Base-by-base conservation (phyloP, 2,797 vertebrate genomes). In the Salarias fasciatus region DNA sequence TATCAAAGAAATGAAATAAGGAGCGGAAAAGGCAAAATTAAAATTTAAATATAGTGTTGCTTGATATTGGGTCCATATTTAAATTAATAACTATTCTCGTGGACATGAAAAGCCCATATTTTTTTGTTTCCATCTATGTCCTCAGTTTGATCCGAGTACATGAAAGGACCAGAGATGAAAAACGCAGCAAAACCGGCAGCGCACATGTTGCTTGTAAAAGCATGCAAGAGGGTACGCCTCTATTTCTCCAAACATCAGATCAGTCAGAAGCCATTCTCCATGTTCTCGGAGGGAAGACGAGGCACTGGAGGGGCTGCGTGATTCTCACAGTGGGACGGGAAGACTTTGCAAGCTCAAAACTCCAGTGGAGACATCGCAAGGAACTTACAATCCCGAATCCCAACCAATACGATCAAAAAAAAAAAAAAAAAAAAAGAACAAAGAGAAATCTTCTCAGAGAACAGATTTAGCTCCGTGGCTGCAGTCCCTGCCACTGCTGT, bases 391-490 rank as follows among this genome's bases (percentile, higher is more conserved):
- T 54, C 63, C 63, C 51, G 41, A 61, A 55, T 78, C 58, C 54
- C 45, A 77, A 53, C 63, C 75, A 70, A 70, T 75, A 85, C 73
- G 71, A 44, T 30, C 40, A 72, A 53, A 67, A 75, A 75, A 74
- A 69, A 68, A 73, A 82, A 72, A 28, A 58, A 69, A 63, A 70
- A 37, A 75, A 74, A 69, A 68, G 73, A 82, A 72, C 28, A 58
- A 69, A 63, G 70, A 37, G 51, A 61, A 48, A 63, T 51, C 64
- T 80, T 73, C 73, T 11, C 58, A 74, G 46, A 60, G 55, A 85
- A 36, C 69, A 75, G 81, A 86, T 89, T 90, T 90, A 85, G 72
- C 73, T 87, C 82, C 45, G 56, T 83, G 77, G 84, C 73, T 82
- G 82, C 77, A 63, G 84, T 76, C 56, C 30, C 8, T 47, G 37